Evolutionary conservation across 1,140 invertebrate species (phyloP).

Genomic region (Euura saliciscinereae): DNA sequence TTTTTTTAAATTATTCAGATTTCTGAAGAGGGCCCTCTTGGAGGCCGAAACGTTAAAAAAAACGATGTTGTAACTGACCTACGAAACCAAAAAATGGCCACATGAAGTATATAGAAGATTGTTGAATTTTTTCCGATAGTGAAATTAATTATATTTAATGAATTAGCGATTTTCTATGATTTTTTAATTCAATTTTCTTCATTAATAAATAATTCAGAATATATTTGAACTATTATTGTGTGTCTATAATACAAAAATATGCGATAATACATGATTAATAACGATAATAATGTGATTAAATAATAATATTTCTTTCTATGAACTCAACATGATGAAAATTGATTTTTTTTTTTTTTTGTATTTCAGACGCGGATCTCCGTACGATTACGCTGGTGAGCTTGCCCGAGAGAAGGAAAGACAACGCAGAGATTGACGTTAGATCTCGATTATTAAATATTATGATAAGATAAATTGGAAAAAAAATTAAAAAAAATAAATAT

Average conservation of each 20-base stretch:
- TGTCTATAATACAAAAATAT: too few relatives aligned
- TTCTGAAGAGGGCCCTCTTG: conserved; percentile 7
- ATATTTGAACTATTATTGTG: background rate
- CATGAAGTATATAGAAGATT: background rate
- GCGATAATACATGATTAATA: too few relatives aligned
- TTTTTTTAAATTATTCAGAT: too few relatives aligned
- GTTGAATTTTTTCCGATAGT: too few relatives aligned
- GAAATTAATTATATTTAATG: too few relatives aligned
- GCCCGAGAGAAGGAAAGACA: conserved; percentile 55
- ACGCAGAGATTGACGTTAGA: conserved; percentile 44
- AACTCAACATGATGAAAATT: background rate
- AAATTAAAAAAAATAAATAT: too few relatives aligned
- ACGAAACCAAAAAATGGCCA: too few relatives aligned
- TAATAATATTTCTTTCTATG: conserved; percentile 7
- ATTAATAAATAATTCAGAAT: background rate
- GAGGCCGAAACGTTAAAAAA: conserved; percentile 6
- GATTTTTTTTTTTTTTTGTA: background rate
- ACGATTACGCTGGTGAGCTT: conserved; percentile 57
- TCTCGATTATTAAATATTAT: conserved; percentile 30
- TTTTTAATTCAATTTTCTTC: too few relatives aligned
- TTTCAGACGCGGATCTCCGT: conserved; percentile 50
- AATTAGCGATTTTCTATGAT: too few relatives aligned
- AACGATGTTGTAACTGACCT: too few relatives aligned
- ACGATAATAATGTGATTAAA: too few relatives aligned
- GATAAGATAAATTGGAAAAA: conserved; percentile 27